Percentiles rank a stretch among this genome's conserved stretches.
Conservation (phyloP, 2,888 invertebrate genomes). For the Chrysotoxum bicinctum region DNA sequence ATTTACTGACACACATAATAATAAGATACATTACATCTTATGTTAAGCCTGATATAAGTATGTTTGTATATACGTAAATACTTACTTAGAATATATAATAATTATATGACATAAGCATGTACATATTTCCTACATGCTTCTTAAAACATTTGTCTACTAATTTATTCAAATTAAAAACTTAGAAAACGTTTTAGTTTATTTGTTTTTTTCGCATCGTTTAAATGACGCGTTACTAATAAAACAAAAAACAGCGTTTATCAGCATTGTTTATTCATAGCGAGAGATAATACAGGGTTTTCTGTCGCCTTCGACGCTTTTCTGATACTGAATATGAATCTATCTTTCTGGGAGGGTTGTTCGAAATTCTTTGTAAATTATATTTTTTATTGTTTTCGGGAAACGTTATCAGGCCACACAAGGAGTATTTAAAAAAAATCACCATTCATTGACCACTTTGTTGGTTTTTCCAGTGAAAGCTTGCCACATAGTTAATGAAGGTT, state of each 20-base stretch:
- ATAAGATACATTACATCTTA: not conserved
- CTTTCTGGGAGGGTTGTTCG: slow-evolving; percentile 10
- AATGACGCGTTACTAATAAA: slow-evolving; percentile 25
- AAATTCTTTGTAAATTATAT: slow-evolving; percentile 22
- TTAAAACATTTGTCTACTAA: not conserved
- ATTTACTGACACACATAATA: not conserved
- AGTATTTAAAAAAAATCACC: slow-evolving; percentile 44
- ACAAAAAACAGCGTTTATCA: slow-evolving; percentile 9
- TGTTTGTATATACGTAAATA: too few species aligned
- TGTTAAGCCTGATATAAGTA: not conserved
- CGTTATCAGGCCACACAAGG: slow-evolving; percentile 26
- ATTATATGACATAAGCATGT: not conserved
- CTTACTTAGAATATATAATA: not conserved
- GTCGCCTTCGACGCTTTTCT: not conserved
- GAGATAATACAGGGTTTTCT: slow-evolving; percentile 41
- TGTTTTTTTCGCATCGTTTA: slow-evolving; percentile 26
- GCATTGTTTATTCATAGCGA: slow-evolving; percentile 41
- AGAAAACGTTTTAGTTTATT: slow-evolving; percentile 16
- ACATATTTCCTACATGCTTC: not conserved
- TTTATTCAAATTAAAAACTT: slow-evolving; percentile 17
- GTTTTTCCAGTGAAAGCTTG: slow-evolving; percentile 13
- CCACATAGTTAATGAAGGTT: not conserved
- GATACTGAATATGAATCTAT: slow-evolving; percentile 24
- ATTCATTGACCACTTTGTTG: slow-evolving; percentile 57
- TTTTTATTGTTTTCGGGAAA: slow-evolving; percentile 17